phyloP scores from a whole-genome alignment of 1,140 invertebrate genomes.

The Penaeus japonicus region DNA sequence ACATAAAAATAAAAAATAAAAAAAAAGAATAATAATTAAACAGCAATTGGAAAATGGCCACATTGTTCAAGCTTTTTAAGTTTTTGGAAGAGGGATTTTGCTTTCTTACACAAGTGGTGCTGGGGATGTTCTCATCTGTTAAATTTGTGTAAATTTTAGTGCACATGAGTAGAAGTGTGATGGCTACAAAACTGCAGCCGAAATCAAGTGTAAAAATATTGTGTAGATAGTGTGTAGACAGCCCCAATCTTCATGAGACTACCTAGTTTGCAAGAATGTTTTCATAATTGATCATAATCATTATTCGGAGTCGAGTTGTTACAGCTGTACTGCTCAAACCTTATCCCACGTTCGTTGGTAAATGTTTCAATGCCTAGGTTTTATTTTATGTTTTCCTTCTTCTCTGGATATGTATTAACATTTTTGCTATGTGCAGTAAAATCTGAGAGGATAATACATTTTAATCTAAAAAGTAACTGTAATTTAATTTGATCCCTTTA shows the following conservation, averaged over 20 bases:
- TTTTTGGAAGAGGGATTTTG: slow-evolving; percentile 35
- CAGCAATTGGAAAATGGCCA: no score
- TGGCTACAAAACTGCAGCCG: slow-evolving; percentile 44
- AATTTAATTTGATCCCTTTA: slow-evolving; percentile 52
- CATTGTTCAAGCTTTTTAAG: not conserved
- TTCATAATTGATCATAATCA: slow-evolving; percentile 45
- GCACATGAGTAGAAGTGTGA: slow-evolving; percentile 54
- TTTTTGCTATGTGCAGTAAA: slow-evolving; percentile 45
- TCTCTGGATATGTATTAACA: slow-evolving; percentile 40
- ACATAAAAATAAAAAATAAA: not conserved
- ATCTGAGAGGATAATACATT: slow-evolving; percentile 48
- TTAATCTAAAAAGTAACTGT: slow-evolving; percentile 45
- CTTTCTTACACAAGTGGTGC: slow-evolving; percentile 46
- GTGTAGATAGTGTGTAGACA: slow-evolving; percentile 53
- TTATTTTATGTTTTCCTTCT: slow-evolving; percentile 52
- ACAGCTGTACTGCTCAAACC: slow-evolving; percentile 52
- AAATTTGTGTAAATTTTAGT: slow-evolving; percentile 54
- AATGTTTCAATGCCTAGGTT: slow-evolving; percentile 41
- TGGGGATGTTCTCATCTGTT: slow-evolving; percentile 44
- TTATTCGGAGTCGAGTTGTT: slow-evolving; percentile 40
- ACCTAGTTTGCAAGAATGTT: slow-evolving; percentile 52
- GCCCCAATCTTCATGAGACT: slow-evolving; percentile 43
- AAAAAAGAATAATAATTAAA: slow-evolving; percentile 15
- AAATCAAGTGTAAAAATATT: slow-evolving; percentile 52
- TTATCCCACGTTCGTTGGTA: slow-evolving; percentile 47